These are phyloP conservation scores for Lasioglossum pauxillum DNA, from an alignment of 2,888 invertebrate species.

Conservation along the genomic window DNA sequence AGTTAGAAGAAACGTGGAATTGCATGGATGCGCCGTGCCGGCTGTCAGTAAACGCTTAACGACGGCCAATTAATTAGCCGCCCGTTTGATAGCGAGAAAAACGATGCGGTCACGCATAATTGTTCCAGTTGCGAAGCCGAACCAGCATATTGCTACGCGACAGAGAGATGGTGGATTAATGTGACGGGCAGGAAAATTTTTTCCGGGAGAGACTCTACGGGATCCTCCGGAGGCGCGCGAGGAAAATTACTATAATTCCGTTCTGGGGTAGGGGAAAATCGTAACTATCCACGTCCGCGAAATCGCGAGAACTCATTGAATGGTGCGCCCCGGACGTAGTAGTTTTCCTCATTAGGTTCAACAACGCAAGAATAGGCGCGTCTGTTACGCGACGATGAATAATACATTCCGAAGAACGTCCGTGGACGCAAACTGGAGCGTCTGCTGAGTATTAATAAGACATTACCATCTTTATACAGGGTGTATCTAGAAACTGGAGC, in stretches of 20 bases:
- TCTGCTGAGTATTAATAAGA: background rate
- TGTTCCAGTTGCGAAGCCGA: conserved; percentile 14
- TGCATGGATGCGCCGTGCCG: background rate
- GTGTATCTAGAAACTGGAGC: background rate
- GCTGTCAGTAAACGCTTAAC: conserved; percentile 6
- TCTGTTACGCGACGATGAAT: conserved; percentile 62
- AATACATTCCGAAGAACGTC: conserved; percentile 68
- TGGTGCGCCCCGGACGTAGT: conserved; percentile 24
- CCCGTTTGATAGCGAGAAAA: background rate
- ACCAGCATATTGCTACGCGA: conserved; percentile 16
- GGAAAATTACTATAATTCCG: conserved; percentile 43
- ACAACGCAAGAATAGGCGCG: conserved; percentile 56
- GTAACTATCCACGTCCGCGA: conserved; percentile 13
- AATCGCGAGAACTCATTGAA: conserved; percentile 56
- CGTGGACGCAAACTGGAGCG: conserved; percentile 75
- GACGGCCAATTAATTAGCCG: conserved; percentile 31
- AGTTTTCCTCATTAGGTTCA: conserved; percentile 55
- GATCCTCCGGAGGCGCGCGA: background rate
- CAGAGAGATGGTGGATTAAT: conserved; percentile 13
- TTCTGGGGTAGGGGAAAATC: background rate
- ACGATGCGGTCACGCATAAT: conserved; percentile 16
- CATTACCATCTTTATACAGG: background rate
- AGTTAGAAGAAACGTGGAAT: conserved; percentile 16
- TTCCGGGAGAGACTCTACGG: background rate
- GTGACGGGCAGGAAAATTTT: conserved; percentile 2